Evolutionary conservation across 2,797 vertebrate species (phyloP).

Genomic region (Pelobates cultripes): DNA sequence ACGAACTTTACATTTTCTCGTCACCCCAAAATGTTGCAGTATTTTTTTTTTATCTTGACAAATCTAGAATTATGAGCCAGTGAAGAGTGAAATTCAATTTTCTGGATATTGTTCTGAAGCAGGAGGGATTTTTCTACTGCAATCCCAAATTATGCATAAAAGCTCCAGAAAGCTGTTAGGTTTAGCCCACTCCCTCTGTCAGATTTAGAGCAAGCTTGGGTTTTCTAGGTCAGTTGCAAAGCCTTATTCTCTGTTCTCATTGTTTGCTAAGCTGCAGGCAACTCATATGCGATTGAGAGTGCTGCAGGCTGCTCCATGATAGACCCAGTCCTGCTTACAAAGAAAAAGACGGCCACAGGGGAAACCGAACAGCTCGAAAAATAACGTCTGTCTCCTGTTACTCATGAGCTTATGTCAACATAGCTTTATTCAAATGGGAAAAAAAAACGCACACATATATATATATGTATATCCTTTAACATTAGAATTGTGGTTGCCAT

Average conservation of each 20-base stretch:
- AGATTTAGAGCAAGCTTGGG: slow-evolving; percentile 40
- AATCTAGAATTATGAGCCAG: slow-evolving; percentile 20
- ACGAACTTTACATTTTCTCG: background rate
- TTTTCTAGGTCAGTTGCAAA: slow-evolving; percentile 58
- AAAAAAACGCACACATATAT: background rate
- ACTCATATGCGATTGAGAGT: slow-evolving; percentile 36
- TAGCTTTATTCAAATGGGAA: slow-evolving; percentile 31
- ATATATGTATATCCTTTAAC: background rate
- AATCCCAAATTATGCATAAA: slow-evolving; percentile 32
- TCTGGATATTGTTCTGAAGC: slow-evolving; percentile 21
- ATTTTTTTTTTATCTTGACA: slow-evolving; percentile 10
- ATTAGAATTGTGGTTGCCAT: background rate
- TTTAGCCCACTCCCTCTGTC: slow-evolving; percentile 33
- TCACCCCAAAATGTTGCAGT: slow-evolving; percentile 16
- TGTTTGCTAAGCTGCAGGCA: slow-evolving; percentile 50
- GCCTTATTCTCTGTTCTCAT: slow-evolving; percentile 29
- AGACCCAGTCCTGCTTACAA: slow-evolving; percentile 32
- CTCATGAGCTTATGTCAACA: slow-evolving; percentile 28
- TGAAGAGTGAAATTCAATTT: slow-evolving; percentile 1
- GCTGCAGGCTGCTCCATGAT: slow-evolving; percentile 48
- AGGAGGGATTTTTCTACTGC: slow-evolving; percentile 20
- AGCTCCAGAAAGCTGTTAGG: slow-evolving; percentile 37
- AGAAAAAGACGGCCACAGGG: slow-evolving; percentile 39
- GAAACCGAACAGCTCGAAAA: slow-evolving; percentile 1
- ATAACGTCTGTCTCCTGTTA: slow-evolving; percentile 18